Percentiles rank a stretch among this genome's conserved stretches.
Conservation (phyloP, 2,797 vertebrate genomes). For the Hephaestus fuliginosus region DNA sequence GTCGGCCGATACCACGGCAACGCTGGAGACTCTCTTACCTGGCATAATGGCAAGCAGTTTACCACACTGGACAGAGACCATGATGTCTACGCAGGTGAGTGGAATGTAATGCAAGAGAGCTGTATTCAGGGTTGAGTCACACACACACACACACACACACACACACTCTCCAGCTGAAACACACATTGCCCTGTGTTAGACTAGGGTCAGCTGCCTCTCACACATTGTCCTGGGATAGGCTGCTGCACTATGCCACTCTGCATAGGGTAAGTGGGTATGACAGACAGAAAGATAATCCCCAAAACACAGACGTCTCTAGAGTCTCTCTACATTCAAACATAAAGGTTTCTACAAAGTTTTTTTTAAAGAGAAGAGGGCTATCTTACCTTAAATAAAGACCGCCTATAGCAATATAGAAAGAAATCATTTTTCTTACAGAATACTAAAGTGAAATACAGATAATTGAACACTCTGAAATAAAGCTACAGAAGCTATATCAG, state of each 20-base stretch:
- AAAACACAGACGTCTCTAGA: neutral
- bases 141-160: no score
- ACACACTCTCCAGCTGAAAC: neutral
- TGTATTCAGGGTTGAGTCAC: conserved; percentile 6
- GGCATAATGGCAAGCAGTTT: conserved; percentile 94
- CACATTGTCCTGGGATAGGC: neutral
- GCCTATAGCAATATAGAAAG: neutral
- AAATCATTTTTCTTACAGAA: neutral
- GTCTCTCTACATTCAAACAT: neutral
- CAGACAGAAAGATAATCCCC: no score
- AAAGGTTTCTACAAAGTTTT: neutral
- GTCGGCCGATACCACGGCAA: conserved; percentile 92
- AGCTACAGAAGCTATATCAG: neutral
- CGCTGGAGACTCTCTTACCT: conserved; percentile 92
- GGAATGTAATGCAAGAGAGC: neutral
- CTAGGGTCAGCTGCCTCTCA: neutral
- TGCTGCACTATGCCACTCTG: neutral
- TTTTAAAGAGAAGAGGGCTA: neutral
- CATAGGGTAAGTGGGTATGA: neutral
- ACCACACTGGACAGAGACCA: conserved; percentile 93
- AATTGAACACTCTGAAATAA: neutral
- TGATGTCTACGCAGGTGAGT: conserved; percentile 90
- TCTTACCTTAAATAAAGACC: neutral
- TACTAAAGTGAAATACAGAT: no score
- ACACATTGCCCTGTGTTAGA: neutral